Base-by-base conservation (phyloP, 2,888 invertebrate genomes). In the Drosophila fungiperda region DNA sequence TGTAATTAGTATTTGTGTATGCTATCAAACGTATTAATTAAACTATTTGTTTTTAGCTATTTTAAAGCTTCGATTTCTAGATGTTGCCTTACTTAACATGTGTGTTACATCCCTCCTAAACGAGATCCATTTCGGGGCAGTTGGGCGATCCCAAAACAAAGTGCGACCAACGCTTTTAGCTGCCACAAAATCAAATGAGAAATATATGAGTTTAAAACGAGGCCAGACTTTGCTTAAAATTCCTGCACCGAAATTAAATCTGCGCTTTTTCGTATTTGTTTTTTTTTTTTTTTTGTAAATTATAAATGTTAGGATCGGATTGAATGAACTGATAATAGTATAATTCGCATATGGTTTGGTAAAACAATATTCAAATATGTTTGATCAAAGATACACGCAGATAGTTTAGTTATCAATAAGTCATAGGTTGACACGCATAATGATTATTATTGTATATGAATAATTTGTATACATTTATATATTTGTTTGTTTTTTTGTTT, bases 61-160 rank as follows among this genome's bases (percentile, higher is more conserved):
- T 67, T 50, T 57, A 36, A 68, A 68, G 68, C 50, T 58, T 52
- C 40, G 17, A 23, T 57, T 52, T 40, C 36, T 36, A 57, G 68
- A 68, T 67, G 57, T 49, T 40, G 57, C 42, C 38, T 73, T 63
- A 40, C 23, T 62, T 45, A 40, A 15, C 48, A 53, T 72, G 68
- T 79, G 73, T 87, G 89, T 79, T 74, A 76, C 84, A 88, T 73
- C 80, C 59, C 89, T 88, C 70, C 69, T 71, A 52, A 77, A 52
- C 35, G 42, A 52, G 61, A 57, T 23, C 49, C 20, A 17, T 29
- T 50, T 23, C 20, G n/a, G 17, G 23, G 23, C 36, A 6, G 45
- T 9, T 42, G 3, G 3, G 23, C 15, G 45, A 45, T 45, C 45
- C 45, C 45, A 45, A 45, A 40, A 9, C 15, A 50, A 8, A 48